Conservation (phyloP, 2,888 invertebrate species). For the Bedellia somnulentella region DNA sequence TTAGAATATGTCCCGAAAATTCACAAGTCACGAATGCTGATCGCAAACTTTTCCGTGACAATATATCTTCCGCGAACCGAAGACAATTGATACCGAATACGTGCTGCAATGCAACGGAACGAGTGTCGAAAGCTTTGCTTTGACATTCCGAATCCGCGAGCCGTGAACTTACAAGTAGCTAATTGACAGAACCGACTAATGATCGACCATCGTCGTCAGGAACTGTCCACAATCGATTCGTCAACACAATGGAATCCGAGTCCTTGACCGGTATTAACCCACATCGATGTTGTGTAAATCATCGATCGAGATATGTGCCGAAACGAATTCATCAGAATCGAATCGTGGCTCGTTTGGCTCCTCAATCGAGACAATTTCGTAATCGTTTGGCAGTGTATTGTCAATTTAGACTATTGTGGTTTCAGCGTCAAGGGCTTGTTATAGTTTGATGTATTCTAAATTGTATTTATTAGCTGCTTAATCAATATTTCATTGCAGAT, state of each 20-base stretch:
- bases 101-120: no score
- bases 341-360: slow-evolving; percentile 28
- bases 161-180: not conserved
- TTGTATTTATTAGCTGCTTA: no score
- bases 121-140: no score
- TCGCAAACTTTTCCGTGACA: no score
- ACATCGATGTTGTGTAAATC: slow-evolving; percentile 21
- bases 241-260: slow-evolving; percentile 20
- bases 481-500: no score
- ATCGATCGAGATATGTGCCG: slow-evolving; percentile 14
- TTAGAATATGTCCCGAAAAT: no score
- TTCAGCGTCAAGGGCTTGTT: not conserved
- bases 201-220: slow-evolving; percentile 1
- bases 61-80: no score
- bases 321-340: slow-evolving; percentile 28
- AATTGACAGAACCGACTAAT: not conserved
- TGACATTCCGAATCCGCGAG: no score
- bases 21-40: no score
- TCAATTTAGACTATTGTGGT: slow-evolving; percentile 3
- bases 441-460: no score
- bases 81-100: no score
- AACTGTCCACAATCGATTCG: slow-evolving; percentile 18
- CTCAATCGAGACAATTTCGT: slow-evolving; percentile 30
- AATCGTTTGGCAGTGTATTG: slow-evolving; percentile 10
- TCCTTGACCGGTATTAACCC: slow-evolving; percentile 47